These are phyloP conservation scores for Anolis sagrei DNA, from an alignment of 2,113 vertebrate species.

Conservation along the genomic window DNA sequence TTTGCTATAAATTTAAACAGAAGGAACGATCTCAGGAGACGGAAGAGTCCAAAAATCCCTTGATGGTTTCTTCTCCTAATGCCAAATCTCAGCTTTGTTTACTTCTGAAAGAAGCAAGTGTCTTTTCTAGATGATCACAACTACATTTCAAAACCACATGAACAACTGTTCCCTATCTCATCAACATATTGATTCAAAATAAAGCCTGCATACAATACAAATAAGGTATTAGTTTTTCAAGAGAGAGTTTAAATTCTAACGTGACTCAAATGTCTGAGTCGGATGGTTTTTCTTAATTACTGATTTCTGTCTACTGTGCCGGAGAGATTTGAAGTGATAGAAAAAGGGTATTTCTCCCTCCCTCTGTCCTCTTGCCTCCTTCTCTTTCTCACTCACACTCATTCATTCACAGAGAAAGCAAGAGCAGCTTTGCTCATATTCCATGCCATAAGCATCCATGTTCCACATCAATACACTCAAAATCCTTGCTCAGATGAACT, in stretches of 20 bases:
- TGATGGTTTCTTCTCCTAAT: not conserved
- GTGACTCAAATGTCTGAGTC: not conserved
- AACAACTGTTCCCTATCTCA: too few relatives aligned
- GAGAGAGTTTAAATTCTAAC: not conserved
- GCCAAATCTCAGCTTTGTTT: not conserved
- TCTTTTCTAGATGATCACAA: not conserved
- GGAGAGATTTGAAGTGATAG: not conserved
- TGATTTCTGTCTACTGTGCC: not conserved
- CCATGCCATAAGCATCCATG: not conserved
- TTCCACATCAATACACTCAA: slow-evolving; percentile 21
- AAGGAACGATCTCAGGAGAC: not conserved
- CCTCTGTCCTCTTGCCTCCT: not conserved
- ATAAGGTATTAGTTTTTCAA: not conserved
- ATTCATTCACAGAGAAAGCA: not conserved
- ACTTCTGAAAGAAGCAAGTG: not conserved
- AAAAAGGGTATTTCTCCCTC: not conserved
- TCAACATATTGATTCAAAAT: not conserved
- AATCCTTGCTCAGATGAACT: not conserved
- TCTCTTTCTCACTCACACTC: not conserved
- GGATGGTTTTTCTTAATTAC: not conserved
- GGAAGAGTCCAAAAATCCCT: not conserved
- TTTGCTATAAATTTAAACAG: not conserved
- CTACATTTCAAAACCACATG: not conserved
- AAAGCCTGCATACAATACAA: not conserved
- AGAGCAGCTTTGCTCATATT: not conserved